Evolutionary conservation across 2,797 vertebrate genomes (phyloP).

Genomic region (Chaetophractus vellerosus): DNA sequence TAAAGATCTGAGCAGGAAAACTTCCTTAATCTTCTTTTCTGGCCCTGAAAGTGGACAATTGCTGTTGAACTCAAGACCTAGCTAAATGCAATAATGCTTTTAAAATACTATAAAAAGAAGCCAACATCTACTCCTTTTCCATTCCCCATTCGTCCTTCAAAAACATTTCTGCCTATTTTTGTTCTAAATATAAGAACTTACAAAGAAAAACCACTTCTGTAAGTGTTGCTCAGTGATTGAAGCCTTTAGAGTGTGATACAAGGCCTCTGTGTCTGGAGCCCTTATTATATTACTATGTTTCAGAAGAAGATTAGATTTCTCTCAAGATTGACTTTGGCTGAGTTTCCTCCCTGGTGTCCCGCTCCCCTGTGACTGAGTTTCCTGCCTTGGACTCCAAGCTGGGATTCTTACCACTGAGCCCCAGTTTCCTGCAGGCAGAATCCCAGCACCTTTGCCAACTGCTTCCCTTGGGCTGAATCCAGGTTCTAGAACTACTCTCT

Average conservation of each 20-base stretch:
- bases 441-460: not conserved
- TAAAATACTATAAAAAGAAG: conserved; percentile 33
- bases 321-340: conserved; percentile 69
- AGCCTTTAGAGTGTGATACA: not conserved
- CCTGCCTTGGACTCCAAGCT: not conserved
- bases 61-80: conserved; percentile 68
- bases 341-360: conserved; percentile 68
- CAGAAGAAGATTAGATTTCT: conserved; percentile 66
- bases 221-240: not conserved
- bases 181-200: conserved; percentile 32
- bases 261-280: conserved; percentile 31
- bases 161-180: conserved; percentile 53
- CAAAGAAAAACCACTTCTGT: conserved; percentile 56
- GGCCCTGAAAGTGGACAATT: conserved; percentile 60
- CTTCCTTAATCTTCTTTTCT: conserved; percentile 72
- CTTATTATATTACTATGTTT: conserved; percentile 43
- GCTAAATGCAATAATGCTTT: conserved; percentile 72
- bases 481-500: conserved; percentile 21
- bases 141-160: conserved; percentile 16
- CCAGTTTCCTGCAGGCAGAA: conserved; percentile 13
- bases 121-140: not conserved
- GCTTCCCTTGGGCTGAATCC: conserved; percentile 36
- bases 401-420: not conserved
- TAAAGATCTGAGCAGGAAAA: conserved; percentile 77
- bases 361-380: conserved; percentile 11